Evolutionary conservation across 53 echinoderm and acorn worm species (phyloP), one percentile per base, ranked within the genome.

Genomic region (Actinopyga echinites): DNA sequence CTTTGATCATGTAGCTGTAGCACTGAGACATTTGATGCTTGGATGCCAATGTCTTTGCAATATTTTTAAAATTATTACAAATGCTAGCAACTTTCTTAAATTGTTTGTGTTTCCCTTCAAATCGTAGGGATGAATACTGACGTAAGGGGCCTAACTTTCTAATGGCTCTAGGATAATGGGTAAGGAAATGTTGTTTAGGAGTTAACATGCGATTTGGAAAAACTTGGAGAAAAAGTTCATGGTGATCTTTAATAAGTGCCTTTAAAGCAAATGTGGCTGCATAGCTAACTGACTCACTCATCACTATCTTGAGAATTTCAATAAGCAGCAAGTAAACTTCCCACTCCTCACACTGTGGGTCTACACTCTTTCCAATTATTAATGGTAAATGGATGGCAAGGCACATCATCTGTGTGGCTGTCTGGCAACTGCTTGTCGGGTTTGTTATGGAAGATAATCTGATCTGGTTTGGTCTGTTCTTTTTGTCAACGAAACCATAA

Each of bases 41-140:
- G 26, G 8, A 11, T 20, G 86, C 64, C 8, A 85, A 34, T 30
- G 86, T 85, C 34, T 85, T 85, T 7, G 45, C 54, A 78, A 86
- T 79, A 33, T 86, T 86, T 37, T 80, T 21, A 31, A 86, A 80
- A 29, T 86, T 40, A 40, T 40, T 40, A 5, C 40, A 40, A 40
- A 40, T 40, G 5, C 6, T 40, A 40, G 40, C 40, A 31, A 65
- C 22, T 23, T 31, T 21, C 42, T 86, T 86, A 1, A 80, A 80
- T 10, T 6, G 11, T 55, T 86, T 86, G n/a, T 86, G 86, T 34
- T 86, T 86, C 10, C 67, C 68, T 80, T 86, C 86, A 79, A 86
- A 79, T 56, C 54, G 32, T 19, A 86, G 65, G 9, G 56, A 68
- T 13, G 30, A 66, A 64, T 68, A 86, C 35, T 80, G 67, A 15